These are phyloP conservation scores for Drosophila sp. DNA, from an alignment of 1,140 invertebrate genomes.

Conservation along the genomic window DNA sequence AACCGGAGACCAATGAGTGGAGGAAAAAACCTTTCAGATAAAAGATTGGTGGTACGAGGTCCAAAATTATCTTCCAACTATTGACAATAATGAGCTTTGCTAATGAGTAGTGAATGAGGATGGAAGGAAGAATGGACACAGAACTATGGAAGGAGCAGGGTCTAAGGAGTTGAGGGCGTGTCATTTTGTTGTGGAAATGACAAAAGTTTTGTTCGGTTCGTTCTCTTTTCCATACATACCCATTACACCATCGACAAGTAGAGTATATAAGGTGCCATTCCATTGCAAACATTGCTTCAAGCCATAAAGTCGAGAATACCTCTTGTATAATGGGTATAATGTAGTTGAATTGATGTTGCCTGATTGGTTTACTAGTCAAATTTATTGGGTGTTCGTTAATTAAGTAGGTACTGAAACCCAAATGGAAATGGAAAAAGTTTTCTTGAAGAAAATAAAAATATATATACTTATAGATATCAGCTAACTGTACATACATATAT, in stretches of 20 bases:
- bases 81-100: slow-evolving; percentile 80
- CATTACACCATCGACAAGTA: not conserved
- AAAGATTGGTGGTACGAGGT: slow-evolving; percentile 33
- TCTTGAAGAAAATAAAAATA: not conserved
- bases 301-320: not conserved
- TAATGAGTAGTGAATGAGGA: slow-evolving; percentile 65
- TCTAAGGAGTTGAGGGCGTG: not conserved
- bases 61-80: slow-evolving; percentile 65
- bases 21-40: not conserved
- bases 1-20: slow-evolving; percentile 24
- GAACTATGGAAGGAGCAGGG: not conserved
- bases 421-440: slow-evolving; percentile 10
- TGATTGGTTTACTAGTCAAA: slow-evolving; percentile 1
- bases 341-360: slow-evolving; percentile 12
- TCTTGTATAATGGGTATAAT: slow-evolving; percentile 25
- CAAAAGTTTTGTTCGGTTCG: slow-evolving; percentile 62
- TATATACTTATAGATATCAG: not conserved
- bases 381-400: slow-evolving; percentile 37
- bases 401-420: slow-evolving; percentile 29
- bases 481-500: no score
- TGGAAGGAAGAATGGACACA: not conserved
- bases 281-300: no score
- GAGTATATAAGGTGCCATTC: not conserved
- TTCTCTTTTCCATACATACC: not conserved
- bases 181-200: slow-evolving; percentile 64